Percentiles rank a stretch among this genome's conserved stretches.
These are phyloP conservation scores for Pseudachorutes palmiensis DNA, from an alignment of 1,140 invertebrate genomes.

Conservation along the genomic window DNA sequence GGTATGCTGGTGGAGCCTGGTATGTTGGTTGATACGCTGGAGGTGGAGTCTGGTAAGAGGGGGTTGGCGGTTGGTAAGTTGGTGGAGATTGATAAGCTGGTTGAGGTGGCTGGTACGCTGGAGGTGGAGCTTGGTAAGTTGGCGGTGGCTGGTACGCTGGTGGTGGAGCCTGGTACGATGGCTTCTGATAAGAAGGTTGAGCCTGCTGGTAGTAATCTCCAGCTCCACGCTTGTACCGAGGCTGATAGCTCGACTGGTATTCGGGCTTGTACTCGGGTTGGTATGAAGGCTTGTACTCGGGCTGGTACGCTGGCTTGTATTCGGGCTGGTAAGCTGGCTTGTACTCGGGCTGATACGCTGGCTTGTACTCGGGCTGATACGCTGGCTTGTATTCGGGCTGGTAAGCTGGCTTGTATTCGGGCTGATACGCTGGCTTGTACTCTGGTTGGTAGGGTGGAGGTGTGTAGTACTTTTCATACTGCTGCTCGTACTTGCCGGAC, in stretches of 20 bases:
- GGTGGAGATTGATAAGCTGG: slow-evolving; percentile 15
- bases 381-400: neutral
- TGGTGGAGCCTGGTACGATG: slow-evolving; percentile 19
- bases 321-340: neutral
- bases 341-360: slow-evolving; percentile 24
- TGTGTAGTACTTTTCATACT: slow-evolving; percentile 19
- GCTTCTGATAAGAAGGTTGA: neutral
- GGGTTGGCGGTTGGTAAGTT: slow-evolving; percentile 14
- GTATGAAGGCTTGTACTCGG: neutral
- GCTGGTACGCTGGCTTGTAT: slow-evolving; percentile 11
- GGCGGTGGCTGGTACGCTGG: slow-evolving; percentile 13
- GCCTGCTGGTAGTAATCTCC: slow-evolving; percentile 16
- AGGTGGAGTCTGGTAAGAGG: slow-evolving; percentile 1
- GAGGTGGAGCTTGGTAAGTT: slow-evolving; percentile 12
- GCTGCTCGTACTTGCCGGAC: slow-evolving; percentile 25
- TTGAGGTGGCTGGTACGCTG: neutral
- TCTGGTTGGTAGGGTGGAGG: slow-evolving; percentile 13
- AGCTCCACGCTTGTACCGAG: slow-evolving; percentile 7
- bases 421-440: neutral
- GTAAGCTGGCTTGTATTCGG: slow-evolving; percentile 1
- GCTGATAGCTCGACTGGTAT: slow-evolving; percentile 3
- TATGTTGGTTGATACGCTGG: slow-evolving; percentile 8
- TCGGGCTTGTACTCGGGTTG: slow-evolving; percentile 8
- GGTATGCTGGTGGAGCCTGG: slow-evolving; percentile 10
- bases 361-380: slow-evolving; percentile 21